Evolutionary conservation across 2,797 vertebrate genomes (phyloP), one percentile per base, ranked within the genome.

Genomic region (Coccyzus lansbergi): DNA sequence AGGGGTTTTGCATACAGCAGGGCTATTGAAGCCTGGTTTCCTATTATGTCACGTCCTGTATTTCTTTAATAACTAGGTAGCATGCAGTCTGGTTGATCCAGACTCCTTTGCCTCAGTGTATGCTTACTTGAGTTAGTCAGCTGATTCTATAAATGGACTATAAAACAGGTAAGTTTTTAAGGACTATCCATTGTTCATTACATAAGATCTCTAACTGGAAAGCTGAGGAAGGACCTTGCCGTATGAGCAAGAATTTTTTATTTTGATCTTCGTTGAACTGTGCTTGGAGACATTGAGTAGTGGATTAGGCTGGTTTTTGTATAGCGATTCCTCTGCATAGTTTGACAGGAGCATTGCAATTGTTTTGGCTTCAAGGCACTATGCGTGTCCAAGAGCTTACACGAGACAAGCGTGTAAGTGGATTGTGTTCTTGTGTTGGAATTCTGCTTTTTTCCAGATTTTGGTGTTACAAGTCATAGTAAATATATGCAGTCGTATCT

Each of bases 281-380:
- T 53, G 10, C 62, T 38, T 64, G 56, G 67, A 76, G 86, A n/a
- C 49, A 15, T 33, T 81, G 48, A 56, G 6, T 29, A 70, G 67
- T 1, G 0, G 82, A 86, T 96, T 72, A 83, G 86, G 67, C 78
- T 64, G 67, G 44, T 60, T 82, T 91, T 76, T 93, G 70, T 82
- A 10, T 51, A 55, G 58, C 4, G 18, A 53, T 53, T 81, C n/a
- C 59, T 69, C 51, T 72, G 85, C 5, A 2, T 72, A 3, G 67
- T 52, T 72, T 56, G 80, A 82, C 59, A 34, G 0, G 0, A 79
- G 74, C 83, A 85, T 63, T 85, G 91, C 6, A 2, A 16, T 89
- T 89, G 78, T 91, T n/a, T 44, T 64, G 86, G 71, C 64, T 92
- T 79, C 75, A 52, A 77, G 94, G 86, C 64, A 19, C 78, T 19